phyloP scores from a whole-genome alignment of 2,113 vertebrate genomes.

The Mugil cephalus region DNA sequence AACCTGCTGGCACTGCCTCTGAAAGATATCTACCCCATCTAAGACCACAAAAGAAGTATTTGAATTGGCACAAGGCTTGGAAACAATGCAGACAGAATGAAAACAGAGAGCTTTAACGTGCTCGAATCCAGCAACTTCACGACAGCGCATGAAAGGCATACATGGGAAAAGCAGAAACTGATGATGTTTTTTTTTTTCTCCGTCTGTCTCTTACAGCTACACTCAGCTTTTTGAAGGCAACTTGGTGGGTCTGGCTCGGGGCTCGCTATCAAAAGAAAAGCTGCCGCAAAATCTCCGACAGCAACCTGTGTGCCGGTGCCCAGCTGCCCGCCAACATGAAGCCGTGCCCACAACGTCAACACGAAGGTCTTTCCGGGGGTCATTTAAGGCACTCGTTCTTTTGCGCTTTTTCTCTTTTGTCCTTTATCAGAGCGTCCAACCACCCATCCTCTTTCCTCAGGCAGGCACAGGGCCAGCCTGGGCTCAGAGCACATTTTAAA shows the following conservation, averaged over 20 bases:
- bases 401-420: slow-evolving; percentile 55
- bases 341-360: slow-evolving; percentile 71
- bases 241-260: slow-evolving; percentile 32
- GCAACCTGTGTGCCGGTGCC: slow-evolving; percentile 28
- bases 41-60: slow-evolving; percentile 70
- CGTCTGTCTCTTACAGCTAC: slow-evolving; percentile 48
- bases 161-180: slow-evolving; percentile 59
- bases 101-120: slow-evolving; percentile 64
- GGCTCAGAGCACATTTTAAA: slow-evolving; percentile 49
- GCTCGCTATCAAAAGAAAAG: slow-evolving; percentile 39
- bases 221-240: slow-evolving; percentile 56
- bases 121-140: slow-evolving; percentile 67
- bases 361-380: slow-evolving; percentile 60
- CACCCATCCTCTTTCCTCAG: slow-evolving; percentile 79
- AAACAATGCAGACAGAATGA: slow-evolving; percentile 72
- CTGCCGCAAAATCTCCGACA: slow-evolving; percentile 39
- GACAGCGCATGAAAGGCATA: slow-evolving; percentile 50
- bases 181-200: slow-evolving; percentile 36
- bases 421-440: slow-evolving; percentile 66
- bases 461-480: slow-evolving; percentile 33
- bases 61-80: slow-evolving; percentile 77
- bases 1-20: slow-evolving; percentile 61
- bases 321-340: slow-evolving; percentile 37
- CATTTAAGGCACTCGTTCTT: slow-evolving; percentile 31
- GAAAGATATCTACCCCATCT: slow-evolving; percentile 53